Evolutionary conservation across 2,888 invertebrate species (phyloP).

Genomic region (Alentia gelatinosa): DNA sequence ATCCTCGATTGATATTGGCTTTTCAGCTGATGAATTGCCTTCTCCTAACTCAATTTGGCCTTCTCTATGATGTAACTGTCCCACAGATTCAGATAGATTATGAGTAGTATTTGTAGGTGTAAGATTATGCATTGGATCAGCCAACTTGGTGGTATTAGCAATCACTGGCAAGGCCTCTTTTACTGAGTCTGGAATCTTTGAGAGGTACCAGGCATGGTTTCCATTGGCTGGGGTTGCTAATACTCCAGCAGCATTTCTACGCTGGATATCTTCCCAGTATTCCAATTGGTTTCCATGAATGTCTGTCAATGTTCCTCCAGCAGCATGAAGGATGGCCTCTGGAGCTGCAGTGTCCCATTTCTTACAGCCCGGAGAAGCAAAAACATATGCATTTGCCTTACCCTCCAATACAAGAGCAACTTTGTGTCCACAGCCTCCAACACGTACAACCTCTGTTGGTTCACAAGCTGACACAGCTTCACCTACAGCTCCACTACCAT

Average conservation of each 20-base stretch:
- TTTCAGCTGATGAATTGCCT: neutral
- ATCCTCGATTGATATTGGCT: neutral
- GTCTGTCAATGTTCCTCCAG: constrained; percentile 94
- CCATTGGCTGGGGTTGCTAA: constrained; percentile 91
- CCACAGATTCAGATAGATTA: too few relatives aligned
- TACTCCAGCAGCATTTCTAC: constrained; percentile 89
- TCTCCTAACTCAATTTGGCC: neutral
- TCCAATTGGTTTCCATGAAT: constrained; percentile 83
- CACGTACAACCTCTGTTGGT: constrained; percentile 89
- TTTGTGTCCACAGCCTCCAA: constrained; percentile 98
- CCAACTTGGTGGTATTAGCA: neutral
- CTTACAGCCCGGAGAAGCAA: constrained; percentile 96
- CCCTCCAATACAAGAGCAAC: constrained; percentile 92
- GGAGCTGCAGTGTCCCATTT: constrained; percentile 99
- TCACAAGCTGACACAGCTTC: constrained; percentile 91
- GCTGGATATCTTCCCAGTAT: constrained; percentile 85
- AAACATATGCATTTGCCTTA: constrained; percentile 96
- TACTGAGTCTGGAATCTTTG: constrained; percentile 85
- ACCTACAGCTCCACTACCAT: constrained; percentile 91
- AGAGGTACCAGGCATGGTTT: constrained; percentile 87
- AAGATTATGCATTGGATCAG: neutral
- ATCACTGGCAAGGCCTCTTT: constrained; percentile 66
- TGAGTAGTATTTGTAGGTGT: neutral
- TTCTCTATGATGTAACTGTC: neutral
- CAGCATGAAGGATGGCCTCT: constrained; percentile 92